These are phyloP conservation scores for Mus musculus DNA, from an alignment of 2,113 vertebrate species.

Conservation along the genomic window DNA sequence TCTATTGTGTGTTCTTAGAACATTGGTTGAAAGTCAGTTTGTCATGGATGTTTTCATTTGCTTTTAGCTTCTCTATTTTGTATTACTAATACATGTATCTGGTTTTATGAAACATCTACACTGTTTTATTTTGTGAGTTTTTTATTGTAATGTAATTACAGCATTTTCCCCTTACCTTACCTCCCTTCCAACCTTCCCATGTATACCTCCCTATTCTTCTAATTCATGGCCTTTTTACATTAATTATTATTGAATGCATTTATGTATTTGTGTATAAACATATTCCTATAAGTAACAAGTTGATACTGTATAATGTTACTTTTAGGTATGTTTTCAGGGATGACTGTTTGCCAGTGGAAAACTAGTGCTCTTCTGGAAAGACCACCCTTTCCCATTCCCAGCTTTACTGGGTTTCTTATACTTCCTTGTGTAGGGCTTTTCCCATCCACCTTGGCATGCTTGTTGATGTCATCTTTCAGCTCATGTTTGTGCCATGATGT, in stretches of 20 bases:
- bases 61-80: neutral
- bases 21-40: neutral
- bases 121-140: neutral
- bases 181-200: neutral
- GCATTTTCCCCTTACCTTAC: neutral
- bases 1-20: neutral
- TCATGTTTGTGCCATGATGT: neutral
- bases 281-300: neutral
- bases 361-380: neutral
- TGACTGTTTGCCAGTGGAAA: neutral
- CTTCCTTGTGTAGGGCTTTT: neutral
- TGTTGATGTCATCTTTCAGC: neutral
- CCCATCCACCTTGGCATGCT: neutral
- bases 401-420: neutral
- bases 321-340: neutral
- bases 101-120: neutral
- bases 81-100: neutral
- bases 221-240: neutral
- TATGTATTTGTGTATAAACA: neutral
- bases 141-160: neutral
- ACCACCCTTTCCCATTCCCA: neutral
- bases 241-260: neutral
- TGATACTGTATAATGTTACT: neutral
- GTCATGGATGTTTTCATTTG: neutral
- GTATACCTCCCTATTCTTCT: neutral